Percentiles rank a stretch among this genome's conserved stretches.
Conservation (phyloP, 2,888 invertebrate genomes). For the Drosophila flavopinicola region DNA sequence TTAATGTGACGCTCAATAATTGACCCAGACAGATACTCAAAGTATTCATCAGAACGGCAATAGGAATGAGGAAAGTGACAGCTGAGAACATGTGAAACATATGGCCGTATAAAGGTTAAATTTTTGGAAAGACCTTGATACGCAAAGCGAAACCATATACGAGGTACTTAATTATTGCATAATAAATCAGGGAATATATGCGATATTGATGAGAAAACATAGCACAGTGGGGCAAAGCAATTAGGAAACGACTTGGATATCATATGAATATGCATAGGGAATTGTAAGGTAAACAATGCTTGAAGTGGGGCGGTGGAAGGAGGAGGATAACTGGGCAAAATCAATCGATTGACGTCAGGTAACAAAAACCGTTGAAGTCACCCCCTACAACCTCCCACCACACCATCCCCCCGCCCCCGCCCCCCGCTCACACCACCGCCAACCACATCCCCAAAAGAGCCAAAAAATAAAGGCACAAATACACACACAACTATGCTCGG, state of each 20-base stretch:
- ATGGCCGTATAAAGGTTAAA: slow-evolving; percentile 6
- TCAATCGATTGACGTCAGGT: slow-evolving; percentile 79
- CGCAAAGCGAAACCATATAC: slow-evolving; percentile 25
- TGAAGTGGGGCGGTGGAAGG: background rate
- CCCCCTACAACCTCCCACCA: too few relatives aligned
- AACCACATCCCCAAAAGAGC: slow-evolving; percentile 2
- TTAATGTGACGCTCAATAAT: slow-evolving; percentile 22
- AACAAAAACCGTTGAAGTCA: slow-evolving; percentile 49
- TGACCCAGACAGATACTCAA: slow-evolving; percentile 22
- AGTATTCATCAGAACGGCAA: slow-evolving; percentile 29
- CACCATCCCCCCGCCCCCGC: slow-evolving; percentile 3
- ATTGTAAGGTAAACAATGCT: slow-evolving; percentile 15
- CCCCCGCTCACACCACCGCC: slow-evolving; percentile 18
- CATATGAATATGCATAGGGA: slow-evolving; percentile 4
- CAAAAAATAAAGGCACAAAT: slow-evolving; percentile 16
- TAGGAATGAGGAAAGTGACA: slow-evolving; percentile 24
- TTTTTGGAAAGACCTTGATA: slow-evolving; percentile 16
- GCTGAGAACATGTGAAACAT: slow-evolving; percentile 15
- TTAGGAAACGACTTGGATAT: slow-evolving; percentile 36
- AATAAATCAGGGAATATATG: slow-evolving; percentile 54
- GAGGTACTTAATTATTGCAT: slow-evolving; percentile 68
- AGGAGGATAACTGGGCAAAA: slow-evolving; percentile 26
- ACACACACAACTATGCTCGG: slow-evolving; percentile 39
- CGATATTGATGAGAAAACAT: slow-evolving; percentile 51
- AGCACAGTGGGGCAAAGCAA: slow-evolving; percentile 34